phyloP scores from a whole-genome alignment of 2,888 invertebrate genomes.

The Lymantria monacha region DNA sequence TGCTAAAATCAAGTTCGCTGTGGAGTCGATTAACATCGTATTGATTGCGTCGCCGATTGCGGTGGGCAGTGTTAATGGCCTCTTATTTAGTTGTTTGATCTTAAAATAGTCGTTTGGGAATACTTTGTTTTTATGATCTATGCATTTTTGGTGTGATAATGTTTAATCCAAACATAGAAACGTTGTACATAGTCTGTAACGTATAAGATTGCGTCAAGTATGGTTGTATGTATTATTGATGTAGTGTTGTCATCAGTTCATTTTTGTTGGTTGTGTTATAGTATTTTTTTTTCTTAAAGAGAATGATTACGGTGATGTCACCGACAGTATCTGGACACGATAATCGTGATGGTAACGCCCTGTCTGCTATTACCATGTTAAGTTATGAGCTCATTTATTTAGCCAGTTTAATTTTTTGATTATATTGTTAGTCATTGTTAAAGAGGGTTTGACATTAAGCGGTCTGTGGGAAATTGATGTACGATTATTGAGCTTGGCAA shows the following conservation, averaged over 20 bases:
- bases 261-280: constrained; percentile 56
- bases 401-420: constrained; percentile 53
- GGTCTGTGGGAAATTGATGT: constrained; percentile 65
- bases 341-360: constrained; percentile 68
- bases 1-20: constrained; percentile 68
- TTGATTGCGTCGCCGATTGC: constrained; percentile 59
- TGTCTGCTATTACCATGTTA: constrained; percentile 58
- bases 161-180: constrained; percentile 46
- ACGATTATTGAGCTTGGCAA: constrained; percentile 62
- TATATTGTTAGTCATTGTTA: constrained; percentile 57
- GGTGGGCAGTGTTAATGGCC: constrained; percentile 69
- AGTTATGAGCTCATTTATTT: constrained; percentile 69
- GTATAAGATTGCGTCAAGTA: constrained; percentile 63
- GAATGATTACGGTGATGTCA: constrained; percentile 70
- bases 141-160: constrained; percentile 71
- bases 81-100: constrained; percentile 65
- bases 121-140: constrained; percentile 67
- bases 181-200: constrained; percentile 42
- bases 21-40: constrained; percentile 61
- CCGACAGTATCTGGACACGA: constrained; percentile 65
- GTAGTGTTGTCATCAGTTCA: constrained; percentile 65
- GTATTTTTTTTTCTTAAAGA: constrained; percentile 49
- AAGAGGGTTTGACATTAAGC: constrained; percentile 57
- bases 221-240: constrained; percentile 48
- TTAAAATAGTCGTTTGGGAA: constrained; percentile 62